Evolutionary conservation across 2,888 invertebrate genomes (phyloP).

Genomic region (Troides oblongomaculatus): DNA sequence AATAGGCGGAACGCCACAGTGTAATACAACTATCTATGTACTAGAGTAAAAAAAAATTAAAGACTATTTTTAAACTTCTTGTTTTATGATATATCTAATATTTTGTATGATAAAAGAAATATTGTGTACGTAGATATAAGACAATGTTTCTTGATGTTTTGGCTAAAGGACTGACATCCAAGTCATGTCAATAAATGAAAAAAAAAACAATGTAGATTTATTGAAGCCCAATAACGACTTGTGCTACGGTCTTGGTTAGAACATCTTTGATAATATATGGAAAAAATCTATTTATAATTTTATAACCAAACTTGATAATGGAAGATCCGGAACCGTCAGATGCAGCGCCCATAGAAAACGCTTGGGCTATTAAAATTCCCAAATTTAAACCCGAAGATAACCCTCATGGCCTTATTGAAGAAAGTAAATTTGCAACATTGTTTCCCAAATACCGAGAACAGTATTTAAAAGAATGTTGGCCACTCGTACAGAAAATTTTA

Average conservation of each 20-base stretch:
- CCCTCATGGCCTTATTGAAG: slow-evolving; percentile 91
- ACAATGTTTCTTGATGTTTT: too few relatives aligned
- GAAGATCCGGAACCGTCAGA: slow-evolving; percentile 49
- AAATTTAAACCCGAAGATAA: slow-evolving; percentile 94
- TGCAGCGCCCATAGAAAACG: slow-evolving; percentile 86
- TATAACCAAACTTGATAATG: slow-evolving; percentile 38
- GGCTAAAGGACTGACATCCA: background rate
- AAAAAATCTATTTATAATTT: background rate
- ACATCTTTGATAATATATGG: background rate
- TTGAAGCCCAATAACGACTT: background rate
- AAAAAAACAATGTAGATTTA: background rate
- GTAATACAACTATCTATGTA: too few relatives aligned
- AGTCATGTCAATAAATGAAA: background rate
- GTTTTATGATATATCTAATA: too few relatives aligned
- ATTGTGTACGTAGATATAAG: too few relatives aligned
- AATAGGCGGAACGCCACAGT: too few relatives aligned
- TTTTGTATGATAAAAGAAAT: too few relatives aligned
- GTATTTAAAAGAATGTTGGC: slow-evolving; percentile 97
- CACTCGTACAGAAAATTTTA: slow-evolving; percentile 92
- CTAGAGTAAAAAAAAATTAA: too few relatives aligned
- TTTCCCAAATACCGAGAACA: slow-evolving; percentile 99
- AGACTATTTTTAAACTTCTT: too few relatives aligned
- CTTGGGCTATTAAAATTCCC: slow-evolving; percentile 92
- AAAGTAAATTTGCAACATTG: slow-evolving; percentile 97
- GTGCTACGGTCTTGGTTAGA: background rate